These are phyloP conservation scores for Anticlea derivata DNA, from an alignment of 2,888 invertebrate species.

Conservation along the genomic window DNA sequence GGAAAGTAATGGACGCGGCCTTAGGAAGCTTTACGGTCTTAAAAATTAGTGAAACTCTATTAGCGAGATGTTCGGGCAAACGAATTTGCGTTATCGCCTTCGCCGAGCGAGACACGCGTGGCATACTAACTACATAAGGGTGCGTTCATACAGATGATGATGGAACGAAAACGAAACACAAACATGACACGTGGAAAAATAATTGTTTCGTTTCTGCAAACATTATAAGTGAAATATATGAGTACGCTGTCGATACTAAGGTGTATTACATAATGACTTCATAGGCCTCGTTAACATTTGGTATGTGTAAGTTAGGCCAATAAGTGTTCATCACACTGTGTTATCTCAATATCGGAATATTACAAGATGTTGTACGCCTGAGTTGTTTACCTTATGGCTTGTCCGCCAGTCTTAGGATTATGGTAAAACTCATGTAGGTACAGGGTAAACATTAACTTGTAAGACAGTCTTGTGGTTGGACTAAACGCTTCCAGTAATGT, in stretches of 20 bases:
- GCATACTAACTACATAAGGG: slow-evolving; percentile 72
- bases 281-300: too few species aligned
- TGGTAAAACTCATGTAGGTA: slow-evolving; percentile 7
- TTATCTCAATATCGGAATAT: background rate
- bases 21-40: slow-evolving; percentile 71
- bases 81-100: slow-evolving; percentile 83
- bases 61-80: slow-evolving; percentile 81
- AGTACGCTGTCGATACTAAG: too few species aligned
- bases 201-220: too few species aligned
- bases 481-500: background rate
- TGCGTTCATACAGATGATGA: background rate
- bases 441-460: background rate
- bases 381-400: background rate
- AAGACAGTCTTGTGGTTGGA: background rate
- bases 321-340: background rate
- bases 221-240: too few species aligned
- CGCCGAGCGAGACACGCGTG: slow-evolving; percentile 63
- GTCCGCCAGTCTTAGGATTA: background rate
- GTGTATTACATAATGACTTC: too few species aligned
- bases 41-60: slow-evolving; percentile 84
- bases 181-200: background rate
- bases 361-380: background rate
- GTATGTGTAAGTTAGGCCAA: too few species aligned
- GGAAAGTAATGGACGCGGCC: slow-evolving; percentile 18
- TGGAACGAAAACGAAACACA: background rate